Evolutionary conservation across 2,113 vertebrate genomes (phyloP), one percentile per base, ranked within the genome.

Genomic region (Hassar affinis): DNA sequence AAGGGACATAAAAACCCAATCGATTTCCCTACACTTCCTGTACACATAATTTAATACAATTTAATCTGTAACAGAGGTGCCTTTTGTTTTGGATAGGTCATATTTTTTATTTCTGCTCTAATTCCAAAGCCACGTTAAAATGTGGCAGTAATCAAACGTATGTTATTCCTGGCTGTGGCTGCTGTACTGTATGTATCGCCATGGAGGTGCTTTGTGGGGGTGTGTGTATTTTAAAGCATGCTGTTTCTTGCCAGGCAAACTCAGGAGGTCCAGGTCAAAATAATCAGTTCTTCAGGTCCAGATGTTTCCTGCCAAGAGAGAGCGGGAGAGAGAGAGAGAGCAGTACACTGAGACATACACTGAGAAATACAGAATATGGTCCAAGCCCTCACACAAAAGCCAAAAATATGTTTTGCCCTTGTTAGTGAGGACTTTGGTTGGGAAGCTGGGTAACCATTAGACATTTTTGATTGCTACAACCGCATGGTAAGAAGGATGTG

Each of bases 271-370:
- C 84, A 81, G 84, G 84, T 89, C 88, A 89, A 79, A 86, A 85
- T 89, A 89, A 88, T 87, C 87, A 82, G 49, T 83, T 80, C 75
- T 89, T 80, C 59, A 74, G 69, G 54, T 84, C 82, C 89, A 90
- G 89, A 90, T 90, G 88, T 90, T 90, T 90, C 88, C 89, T 86
- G 82, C 79, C 78, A 77, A 81, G n/a, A 80, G 52, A 64, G 66
- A 81, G 54, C 27, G 72, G 77, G 54, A 79, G 27, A 62, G 22
- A 69, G 30, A 64, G 18, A 81, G 22, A 35, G 69, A 27, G 9
- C 42, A 9, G 42, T 4, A 18, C n/a, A 1, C 17, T 38, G 47
- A 38, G 35, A 57, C 54, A 75, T 5, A 71, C 9, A 33, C 17
- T 35, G 49, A 75, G 56, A 56, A n/a, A 54, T 52, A 35, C 7